Evolutionary conservation across 2,113 vertebrate genomes (phyloP).

Genomic region (Chunga burmeisteri): DNA sequence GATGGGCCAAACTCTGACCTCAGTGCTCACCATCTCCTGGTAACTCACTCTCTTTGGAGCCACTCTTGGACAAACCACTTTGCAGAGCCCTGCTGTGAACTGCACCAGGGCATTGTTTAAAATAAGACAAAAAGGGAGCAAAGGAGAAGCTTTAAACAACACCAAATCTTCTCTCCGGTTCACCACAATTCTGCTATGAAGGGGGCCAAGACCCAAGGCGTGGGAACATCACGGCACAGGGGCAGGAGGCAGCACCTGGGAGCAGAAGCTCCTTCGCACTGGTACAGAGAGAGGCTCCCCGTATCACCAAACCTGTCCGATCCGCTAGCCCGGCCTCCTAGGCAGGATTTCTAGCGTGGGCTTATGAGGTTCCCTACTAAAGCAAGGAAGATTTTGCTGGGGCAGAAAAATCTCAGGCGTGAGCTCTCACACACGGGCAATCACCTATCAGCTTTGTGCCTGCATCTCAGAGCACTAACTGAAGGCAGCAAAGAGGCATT

Average conservation of each 20-base stretch:
- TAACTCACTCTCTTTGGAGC: not conserved
- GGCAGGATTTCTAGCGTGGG: not conserved
- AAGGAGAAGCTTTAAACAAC: not conserved
- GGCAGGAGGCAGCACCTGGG: not conserved
- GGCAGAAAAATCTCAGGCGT: not conserved
- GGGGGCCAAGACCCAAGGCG: fast-evolving
- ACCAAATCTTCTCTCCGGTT: not conserved
- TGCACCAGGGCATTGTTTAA: not conserved
- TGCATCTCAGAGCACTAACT: not conserved
- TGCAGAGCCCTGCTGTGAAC: not conserved
- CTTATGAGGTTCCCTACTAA: not conserved
- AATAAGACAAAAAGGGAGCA: not conserved
- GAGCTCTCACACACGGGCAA: not conserved
- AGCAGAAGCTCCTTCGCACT: not conserved
- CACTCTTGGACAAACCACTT: not conserved
- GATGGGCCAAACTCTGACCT: not conserved
- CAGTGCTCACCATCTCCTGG: fast-evolving
- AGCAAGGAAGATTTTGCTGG: not conserved
- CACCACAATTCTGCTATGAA: not conserved
- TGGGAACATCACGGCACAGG: not conserved
- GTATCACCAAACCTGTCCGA: fast-evolving
- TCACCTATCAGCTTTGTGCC: no score
- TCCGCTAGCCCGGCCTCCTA: fast-evolving
- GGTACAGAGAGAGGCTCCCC: not conserved
- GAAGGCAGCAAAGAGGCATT: not conserved